phyloP scores from a whole-genome alignment of 2,113 vertebrate species.

The Asarcornis scutulata region DNA sequence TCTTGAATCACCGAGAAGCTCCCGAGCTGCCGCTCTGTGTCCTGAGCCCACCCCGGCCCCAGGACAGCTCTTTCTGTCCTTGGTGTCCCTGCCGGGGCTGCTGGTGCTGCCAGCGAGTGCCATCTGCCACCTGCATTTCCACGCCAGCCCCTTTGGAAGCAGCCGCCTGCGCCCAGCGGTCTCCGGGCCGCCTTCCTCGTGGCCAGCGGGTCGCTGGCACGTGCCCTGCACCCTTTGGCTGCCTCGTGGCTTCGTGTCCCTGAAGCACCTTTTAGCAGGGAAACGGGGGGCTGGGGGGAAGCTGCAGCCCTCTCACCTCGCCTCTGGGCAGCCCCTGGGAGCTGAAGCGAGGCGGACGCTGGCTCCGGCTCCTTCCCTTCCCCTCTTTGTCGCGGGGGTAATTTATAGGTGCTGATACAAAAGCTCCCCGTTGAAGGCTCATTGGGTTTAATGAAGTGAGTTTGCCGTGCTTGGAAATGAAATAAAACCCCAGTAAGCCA shows the following conservation, averaged over 20 bases:
- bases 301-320: background rate
- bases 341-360: background rate
- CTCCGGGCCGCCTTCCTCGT: background rate
- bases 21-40: background rate
- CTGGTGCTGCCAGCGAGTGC: background rate
- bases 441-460: conserved; percentile 35
- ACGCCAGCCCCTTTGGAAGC: background rate
- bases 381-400: background rate
- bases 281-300: accelerated
- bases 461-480: background rate
- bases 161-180: accelerated
- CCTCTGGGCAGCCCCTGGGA: background rate
- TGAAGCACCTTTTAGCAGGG: accelerated
- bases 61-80: accelerated
- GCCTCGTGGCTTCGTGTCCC: accelerated
- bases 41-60: background rate
- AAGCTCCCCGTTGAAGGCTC: conserved; percentile 16
- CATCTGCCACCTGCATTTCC: background rate
- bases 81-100: background rate
- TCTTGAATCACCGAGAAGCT: accelerated
- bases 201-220: background rate
- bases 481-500: background rate
- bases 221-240: accelerated
- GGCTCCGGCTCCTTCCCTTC: background rate
- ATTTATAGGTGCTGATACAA: background rate